phyloP scores from a whole-genome alignment of 2,888 invertebrate species.

The Cabera pusaria region DNA sequence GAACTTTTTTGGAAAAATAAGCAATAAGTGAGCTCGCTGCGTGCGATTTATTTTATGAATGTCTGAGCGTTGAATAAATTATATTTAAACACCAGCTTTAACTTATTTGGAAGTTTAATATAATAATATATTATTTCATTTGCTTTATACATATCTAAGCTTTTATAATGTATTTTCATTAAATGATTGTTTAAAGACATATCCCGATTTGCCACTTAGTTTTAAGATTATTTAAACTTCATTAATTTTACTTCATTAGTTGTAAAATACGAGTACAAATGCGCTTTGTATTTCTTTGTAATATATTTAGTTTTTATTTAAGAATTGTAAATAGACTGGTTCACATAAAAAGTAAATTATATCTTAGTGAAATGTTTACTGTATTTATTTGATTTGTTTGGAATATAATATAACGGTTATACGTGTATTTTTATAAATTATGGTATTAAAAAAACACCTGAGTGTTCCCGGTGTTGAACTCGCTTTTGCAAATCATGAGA shows the following conservation, averaged over 20 bases:
- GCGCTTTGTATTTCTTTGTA: constrained; percentile 39
- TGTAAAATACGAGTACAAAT: constrained; percentile 44
- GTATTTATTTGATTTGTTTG: constrained; percentile 2
- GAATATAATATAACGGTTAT: no score
- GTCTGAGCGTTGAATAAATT: constrained; percentile 40
- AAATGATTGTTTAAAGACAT: constrained; percentile 54
- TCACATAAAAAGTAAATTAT: no score
- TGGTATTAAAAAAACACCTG: no score
- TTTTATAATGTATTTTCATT: constrained; percentile 41
- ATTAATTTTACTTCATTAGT: constrained; percentile 38
- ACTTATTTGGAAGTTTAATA: constrained; percentile 54
- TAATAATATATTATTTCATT: constrained; percentile 34
- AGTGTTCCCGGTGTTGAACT: no score
- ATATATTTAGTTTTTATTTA: constrained; percentile 35
- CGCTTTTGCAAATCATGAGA: no score
- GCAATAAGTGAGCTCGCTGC: constrained; percentile 13
- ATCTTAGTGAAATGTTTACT: no score
- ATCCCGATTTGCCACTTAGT: constrained; percentile 74
- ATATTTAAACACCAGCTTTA: constrained; percentile 56
- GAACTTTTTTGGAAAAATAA: constrained; percentile 4
- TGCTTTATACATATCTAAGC: constrained; percentile 48
- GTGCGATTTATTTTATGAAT: constrained; percentile 32
- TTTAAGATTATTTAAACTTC: constrained; percentile 33
- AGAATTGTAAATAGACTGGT: constrained; percentile 38
- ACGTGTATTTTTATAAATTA: no score